phyloP scores from a whole-genome alignment of 2,888 invertebrate genomes.

The Mesodorylaimus sp. region DNA sequence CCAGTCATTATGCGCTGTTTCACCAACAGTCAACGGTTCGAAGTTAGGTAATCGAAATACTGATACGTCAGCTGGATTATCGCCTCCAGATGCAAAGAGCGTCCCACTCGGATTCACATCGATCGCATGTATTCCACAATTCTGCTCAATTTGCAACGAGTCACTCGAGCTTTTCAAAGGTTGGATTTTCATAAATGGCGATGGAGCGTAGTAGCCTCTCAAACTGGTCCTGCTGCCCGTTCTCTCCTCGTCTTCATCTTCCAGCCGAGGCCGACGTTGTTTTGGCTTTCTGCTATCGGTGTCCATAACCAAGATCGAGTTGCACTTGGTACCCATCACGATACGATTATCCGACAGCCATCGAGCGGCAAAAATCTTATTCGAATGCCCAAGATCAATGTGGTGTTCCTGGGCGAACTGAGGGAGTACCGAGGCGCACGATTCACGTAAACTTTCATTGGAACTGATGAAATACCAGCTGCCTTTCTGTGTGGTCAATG shows the following conservation, averaged over 20 bases:
- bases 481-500: too few species aligned
- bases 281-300: conserved; percentile 25
- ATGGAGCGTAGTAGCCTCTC: too few species aligned
- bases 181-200: too few species aligned
- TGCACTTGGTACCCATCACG: conserved; percentile 89
- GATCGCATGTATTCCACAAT: conserved; percentile 78
- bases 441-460: neutral
- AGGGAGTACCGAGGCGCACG: neutral
- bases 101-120: conserved; percentile 76
- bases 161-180: too few species aligned
- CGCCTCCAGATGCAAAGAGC: conserved; percentile 70
- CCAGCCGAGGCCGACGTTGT: too few species aligned
- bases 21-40: conserved; percentile 80
- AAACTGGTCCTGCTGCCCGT: too few species aligned
- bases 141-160: conserved; percentile 42
- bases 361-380: conserved; percentile 64
- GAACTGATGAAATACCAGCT: neutral
- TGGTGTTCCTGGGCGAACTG: conserved; percentile 13
- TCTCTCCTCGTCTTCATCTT: too few species aligned
- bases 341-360: conserved; percentile 88
- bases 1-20: conserved; percentile 74
- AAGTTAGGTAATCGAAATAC: conserved; percentile 74
- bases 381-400: conserved; percentile 15
- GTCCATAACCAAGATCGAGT: conserved; percentile 40
- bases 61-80: conserved; percentile 77